Percentiles rank a stretch among this genome's conserved stretches.
phyloP scores from a whole-genome alignment of 2,797 vertebrate species.

The Decapterus maruadsi region DNA sequence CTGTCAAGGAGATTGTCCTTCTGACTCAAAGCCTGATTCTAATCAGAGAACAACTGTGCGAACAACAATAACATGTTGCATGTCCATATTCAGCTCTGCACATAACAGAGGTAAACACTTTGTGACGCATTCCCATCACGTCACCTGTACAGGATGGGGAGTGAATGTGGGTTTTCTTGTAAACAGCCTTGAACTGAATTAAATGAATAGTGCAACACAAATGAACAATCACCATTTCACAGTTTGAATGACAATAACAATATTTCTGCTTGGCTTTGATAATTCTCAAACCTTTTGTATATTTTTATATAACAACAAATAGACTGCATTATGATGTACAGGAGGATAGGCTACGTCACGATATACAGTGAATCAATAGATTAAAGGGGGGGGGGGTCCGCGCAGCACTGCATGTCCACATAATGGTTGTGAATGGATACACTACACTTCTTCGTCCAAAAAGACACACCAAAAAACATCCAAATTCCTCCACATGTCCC shows the following conservation, averaged over 20 bases:
- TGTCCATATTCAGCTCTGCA: conserved; percentile 23
- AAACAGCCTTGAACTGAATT: not conserved
- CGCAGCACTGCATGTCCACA: no score
- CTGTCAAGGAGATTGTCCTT: conserved; percentile 50
- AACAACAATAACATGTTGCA: conserved; percentile 48
- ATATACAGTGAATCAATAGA: no score
- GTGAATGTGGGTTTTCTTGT: not conserved
- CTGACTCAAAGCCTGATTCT: conserved; percentile 44
- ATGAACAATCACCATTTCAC: not conserved
- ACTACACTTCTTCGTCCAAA: no score
- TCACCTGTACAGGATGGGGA: conserved; percentile 1
- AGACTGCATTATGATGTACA: not conserved
- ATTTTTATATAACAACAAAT: not conserved
- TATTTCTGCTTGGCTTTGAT: not conserved
- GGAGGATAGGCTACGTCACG: no score
- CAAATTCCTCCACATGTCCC: no score
- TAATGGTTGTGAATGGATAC: no score
- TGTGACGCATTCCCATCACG: conserved; percentile 20
- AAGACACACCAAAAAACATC: no score
- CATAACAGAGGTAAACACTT: conserved; percentile 24
- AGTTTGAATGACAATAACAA: not conserved
- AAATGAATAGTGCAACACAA: not conserved
- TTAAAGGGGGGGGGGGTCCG: no score
- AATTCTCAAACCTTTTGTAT: not conserved
- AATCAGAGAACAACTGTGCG: conserved; percentile 31